These are phyloP conservation scores for Dascyllus trimaculatus DNA, from an alignment of 2,113 vertebrate genomes.

Conservation along the genomic window DNA sequence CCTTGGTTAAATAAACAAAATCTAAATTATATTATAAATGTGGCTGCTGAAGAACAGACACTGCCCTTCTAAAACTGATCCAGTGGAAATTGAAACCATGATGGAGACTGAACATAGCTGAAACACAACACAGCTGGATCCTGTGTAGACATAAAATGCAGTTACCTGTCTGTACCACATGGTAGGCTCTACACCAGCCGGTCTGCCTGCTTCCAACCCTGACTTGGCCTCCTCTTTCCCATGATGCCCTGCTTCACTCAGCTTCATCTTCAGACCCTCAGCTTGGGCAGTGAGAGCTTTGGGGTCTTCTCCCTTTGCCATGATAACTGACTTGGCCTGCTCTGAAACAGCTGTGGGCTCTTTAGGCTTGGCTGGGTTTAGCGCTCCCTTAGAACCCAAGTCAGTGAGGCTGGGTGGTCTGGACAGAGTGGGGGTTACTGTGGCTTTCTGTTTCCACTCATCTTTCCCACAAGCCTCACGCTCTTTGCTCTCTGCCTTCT, in stretches of 20 bases:
- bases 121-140: no score
- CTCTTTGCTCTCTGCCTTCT: slow-evolving; percentile 86
- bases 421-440: slow-evolving; percentile 89
- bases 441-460: slow-evolving; percentile 94
- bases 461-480: slow-evolving; percentile 73
- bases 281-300: slow-evolving; percentile 85
- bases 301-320: slow-evolving; percentile 92
- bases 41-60: no score
- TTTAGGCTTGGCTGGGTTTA: slow-evolving; percentile 61
- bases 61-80: no score
- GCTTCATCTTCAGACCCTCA: slow-evolving; percentile 93
- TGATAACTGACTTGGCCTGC: slow-evolving; percentile 92
- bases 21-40: no score
- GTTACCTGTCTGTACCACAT: slow-evolving; percentile 98
- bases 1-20: no score
- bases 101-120: no score
- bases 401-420: slow-evolving; percentile 93
- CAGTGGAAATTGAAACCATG: no score
- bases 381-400: slow-evolving; percentile 87
- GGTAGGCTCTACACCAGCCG: slow-evolving; percentile 89
- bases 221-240: slow-evolving; percentile 91
- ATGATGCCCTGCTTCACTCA: slow-evolving; percentile 89
- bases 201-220: slow-evolving; percentile 86
- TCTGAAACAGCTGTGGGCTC: slow-evolving; percentile 76
- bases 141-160: not conserved